These are phyloP conservation scores for Phrynosoma blainvillii DNA, from an alignment of 2,113 vertebrate species.

Conservation along the genomic window DNA sequence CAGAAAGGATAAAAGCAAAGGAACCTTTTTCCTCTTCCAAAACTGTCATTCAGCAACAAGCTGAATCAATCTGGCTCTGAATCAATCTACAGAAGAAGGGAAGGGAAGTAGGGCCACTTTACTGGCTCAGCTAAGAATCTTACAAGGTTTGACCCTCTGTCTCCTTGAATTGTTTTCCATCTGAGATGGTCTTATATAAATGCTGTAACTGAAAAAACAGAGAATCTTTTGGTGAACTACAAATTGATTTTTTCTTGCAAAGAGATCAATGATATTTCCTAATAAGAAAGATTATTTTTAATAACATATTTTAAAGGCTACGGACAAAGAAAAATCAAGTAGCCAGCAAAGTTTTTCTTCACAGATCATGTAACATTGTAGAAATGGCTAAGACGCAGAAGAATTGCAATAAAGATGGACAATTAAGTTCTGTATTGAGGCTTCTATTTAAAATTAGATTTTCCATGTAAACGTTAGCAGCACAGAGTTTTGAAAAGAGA, in stretches of 20 bases:
- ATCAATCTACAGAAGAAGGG: not conserved
- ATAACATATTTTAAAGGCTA: not conserved
- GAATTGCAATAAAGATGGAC: not conserved
- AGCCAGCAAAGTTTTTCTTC: not conserved
- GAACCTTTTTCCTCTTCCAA: too few relatives aligned
- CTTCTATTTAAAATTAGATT: not conserved
- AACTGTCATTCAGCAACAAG: too few relatives aligned
- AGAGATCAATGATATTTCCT: not conserved
- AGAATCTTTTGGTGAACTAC: not conserved
- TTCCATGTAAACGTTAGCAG: slow-evolving; percentile 20
- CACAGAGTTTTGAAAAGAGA: slow-evolving; percentile 35
- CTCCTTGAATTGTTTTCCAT: not conserved
- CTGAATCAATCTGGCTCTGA: too few relatives aligned
- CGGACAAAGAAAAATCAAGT: not conserved
- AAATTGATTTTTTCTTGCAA: not conserved
- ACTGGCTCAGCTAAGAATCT: not conserved
- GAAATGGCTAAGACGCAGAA: not conserved
- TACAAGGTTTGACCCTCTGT: not conserved
- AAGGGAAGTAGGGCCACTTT: not conserved
- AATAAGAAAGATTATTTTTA: not conserved
- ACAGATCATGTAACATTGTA: not conserved
- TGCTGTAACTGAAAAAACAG: not conserved
- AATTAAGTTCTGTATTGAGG: not conserved
- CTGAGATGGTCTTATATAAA: not conserved
- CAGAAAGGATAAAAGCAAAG: too few relatives aligned